Conservation (phyloP, 2,797 vertebrate species). For the Alectoris magna region DNA sequence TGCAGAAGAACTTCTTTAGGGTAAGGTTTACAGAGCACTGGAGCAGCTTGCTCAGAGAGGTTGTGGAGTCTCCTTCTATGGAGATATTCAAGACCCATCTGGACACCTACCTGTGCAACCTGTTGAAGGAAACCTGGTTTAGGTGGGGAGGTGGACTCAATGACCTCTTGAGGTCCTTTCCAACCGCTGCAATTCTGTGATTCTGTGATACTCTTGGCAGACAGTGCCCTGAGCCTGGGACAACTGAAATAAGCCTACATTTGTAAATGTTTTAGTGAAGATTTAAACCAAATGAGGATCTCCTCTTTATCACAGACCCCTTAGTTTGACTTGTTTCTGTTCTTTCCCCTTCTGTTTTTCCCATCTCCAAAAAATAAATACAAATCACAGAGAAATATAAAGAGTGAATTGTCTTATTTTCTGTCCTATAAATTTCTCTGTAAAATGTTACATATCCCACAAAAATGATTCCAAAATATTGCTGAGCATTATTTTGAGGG, state of each 20-base stretch:
- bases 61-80: no score
- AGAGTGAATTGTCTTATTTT: not conserved
- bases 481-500: not conserved
- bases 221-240: not conserved
- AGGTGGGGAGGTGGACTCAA: no score
- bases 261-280: not conserved
- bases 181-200: no score
- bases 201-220: not conserved
- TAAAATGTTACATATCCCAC: not conserved
- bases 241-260: not conserved
- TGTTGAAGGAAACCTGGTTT: no score
- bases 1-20: no score
- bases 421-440: not conserved
- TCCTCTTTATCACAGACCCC: not conserved
- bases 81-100: no score
- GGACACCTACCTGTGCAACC: no score
- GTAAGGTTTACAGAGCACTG: no score
- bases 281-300: not conserved
- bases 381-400: not conserved
- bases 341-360: not conserved
- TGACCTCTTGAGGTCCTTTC: no score
- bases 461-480: not conserved
- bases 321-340: not conserved
- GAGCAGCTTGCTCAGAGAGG: no score
- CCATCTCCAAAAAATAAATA: not conserved